Percentiles rank a stretch among this genome's conserved stretches.
These are phyloP conservation scores for Rhyacichthys aspro DNA, from an alignment of 2,797 vertebrate species.

Conservation along the genomic window DNA sequence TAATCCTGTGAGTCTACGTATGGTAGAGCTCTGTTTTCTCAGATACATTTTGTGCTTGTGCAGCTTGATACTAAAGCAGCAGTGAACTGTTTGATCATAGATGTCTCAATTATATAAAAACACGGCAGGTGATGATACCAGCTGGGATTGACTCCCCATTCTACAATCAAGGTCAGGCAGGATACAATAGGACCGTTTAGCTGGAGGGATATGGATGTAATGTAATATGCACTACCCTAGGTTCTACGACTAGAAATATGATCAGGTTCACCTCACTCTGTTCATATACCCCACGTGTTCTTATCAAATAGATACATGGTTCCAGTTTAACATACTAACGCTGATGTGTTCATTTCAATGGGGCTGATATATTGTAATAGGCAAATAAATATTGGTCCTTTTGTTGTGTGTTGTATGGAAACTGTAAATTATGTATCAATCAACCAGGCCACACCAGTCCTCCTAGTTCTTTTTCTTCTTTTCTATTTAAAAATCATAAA, in stretches of 20 bases:
- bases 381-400: too few species aligned
- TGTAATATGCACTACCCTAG: slow-evolving; percentile 8
- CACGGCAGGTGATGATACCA: slow-evolving; percentile 1
- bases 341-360: not conserved
- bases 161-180: slow-evolving; percentile 21
- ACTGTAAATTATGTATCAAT: too few species aligned
- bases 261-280: not conserved
- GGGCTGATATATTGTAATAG: too few species aligned
- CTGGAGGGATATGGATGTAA: slow-evolving; percentile 4
- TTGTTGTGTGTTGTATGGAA: too few species aligned
- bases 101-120: slow-evolving; percentile 9
- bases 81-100: slow-evolving; percentile 12
- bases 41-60: slow-evolving; percentile 3
- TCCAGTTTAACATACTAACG: not conserved
- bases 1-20: not conserved
- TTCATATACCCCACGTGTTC: not conserved
- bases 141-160: not conserved
- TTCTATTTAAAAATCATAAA: too few species aligned
- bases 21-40: too few species aligned
- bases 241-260: slow-evolving; percentile 8
- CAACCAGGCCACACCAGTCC: too few species aligned
- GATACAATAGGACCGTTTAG: slow-evolving; percentile 10
- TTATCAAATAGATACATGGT: not conserved
- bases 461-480: too few species aligned
- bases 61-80: slow-evolving; percentile 25